Conservation (phyloP, 2,113 vertebrate species). For the Nothobranchius kuhntae region DNA sequence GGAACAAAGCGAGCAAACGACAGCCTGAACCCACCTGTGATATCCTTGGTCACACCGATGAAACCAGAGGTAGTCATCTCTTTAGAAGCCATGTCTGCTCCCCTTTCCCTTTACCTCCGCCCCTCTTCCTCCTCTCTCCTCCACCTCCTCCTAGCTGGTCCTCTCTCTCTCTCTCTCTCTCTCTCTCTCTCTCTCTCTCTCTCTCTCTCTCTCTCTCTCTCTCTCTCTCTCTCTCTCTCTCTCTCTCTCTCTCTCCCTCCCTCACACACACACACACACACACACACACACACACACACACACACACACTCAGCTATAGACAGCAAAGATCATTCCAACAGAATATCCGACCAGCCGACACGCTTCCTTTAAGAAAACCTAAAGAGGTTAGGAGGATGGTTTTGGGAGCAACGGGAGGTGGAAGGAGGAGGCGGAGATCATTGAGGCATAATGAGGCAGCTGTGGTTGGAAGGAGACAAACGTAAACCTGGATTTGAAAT, state of each 20-base stretch:
- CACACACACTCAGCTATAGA: constrained; percentile 47
- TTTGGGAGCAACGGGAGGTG: constrained; percentile 34
- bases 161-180: no score
- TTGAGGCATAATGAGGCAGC: constrained; percentile 33
- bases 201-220: no score
- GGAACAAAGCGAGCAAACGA: constrained; percentile 9
- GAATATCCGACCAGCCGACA: constrained; percentile 77
- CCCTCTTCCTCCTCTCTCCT: constrained; percentile 18
- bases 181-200: no score
- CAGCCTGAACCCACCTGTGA: constrained; percentile 76
- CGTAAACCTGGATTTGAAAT: no score
- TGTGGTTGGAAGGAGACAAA: background rate
- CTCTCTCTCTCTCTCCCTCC: no score
- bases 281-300: no score
- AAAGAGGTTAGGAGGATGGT: constrained; percentile 48
- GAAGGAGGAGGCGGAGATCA: constrained; percentile 40
- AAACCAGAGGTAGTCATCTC: constrained; percentile 74
- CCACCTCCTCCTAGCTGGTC: constrained; percentile 15
- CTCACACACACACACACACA: no score
- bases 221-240: no score
- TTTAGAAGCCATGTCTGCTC: constrained; percentile 80
- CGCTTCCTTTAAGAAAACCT: constrained; percentile 67
- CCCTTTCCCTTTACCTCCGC: constrained; percentile 49
- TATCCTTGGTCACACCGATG: constrained; percentile 74
- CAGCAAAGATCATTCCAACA: constrained; percentile 76